Evolutionary conservation across 2,797 vertebrate genomes (phyloP).

Genomic region (Trematomus bernacchii): DNA sequence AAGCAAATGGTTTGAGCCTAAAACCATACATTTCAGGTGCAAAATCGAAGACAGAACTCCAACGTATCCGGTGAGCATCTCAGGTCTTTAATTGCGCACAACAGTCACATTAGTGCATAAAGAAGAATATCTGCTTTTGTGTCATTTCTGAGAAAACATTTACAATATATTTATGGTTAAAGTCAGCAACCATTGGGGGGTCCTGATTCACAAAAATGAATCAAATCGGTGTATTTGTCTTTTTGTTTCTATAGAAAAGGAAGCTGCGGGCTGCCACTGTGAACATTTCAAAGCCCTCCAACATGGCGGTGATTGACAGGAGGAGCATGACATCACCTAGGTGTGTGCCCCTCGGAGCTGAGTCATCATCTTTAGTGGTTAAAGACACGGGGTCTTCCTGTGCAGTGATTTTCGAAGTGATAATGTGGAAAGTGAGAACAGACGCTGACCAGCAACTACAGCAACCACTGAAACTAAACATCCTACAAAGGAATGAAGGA

Average conservation of each 20-base stretch:
- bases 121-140: too few relatives aligned
- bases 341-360: background rate
- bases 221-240: background rate
- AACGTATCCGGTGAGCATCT: too few relatives aligned
- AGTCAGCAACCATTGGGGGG: too few relatives aligned
- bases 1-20: too few relatives aligned
- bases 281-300: background rate
- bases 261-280: background rate
- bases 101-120: too few relatives aligned
- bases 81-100: too few relatives aligned
- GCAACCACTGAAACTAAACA: slow-evolving; percentile 48
- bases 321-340: background rate
- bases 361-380: slow-evolving; percentile 18
- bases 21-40: too few relatives aligned
- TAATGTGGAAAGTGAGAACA: background rate
- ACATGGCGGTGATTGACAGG: background rate
- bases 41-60: too few relatives aligned
- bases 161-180: too few relatives aligned
- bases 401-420: background rate
- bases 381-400: slow-evolving; percentile 4
- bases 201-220: background rate
- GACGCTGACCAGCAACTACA: background rate
- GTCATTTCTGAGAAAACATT: too few relatives aligned
- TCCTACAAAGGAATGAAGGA: slow-evolving; percentile 1
- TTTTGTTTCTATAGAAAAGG: background rate